Percentiles rank a stretch among this genome's conserved stretches.
These are phyloP conservation scores for Drosophila sp. DNA, from an alignment of 1,140 invertebrate species.

Conservation along the genomic window DNA sequence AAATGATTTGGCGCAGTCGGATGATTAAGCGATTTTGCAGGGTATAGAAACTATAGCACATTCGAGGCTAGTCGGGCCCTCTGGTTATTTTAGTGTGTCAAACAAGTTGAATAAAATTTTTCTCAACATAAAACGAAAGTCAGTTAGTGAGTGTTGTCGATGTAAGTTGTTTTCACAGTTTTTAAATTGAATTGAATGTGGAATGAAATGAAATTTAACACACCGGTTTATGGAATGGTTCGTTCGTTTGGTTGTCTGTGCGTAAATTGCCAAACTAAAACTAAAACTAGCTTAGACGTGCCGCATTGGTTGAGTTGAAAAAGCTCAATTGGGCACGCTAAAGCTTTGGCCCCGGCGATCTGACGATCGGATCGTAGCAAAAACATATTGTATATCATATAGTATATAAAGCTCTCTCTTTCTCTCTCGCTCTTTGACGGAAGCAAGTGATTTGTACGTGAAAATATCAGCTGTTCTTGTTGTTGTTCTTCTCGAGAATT, in stretches of 20 bases:
- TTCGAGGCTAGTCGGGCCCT: neutral
- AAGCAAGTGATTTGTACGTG: conserved; percentile 17
- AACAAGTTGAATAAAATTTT: conserved; percentile 10
- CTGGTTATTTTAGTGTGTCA: neutral
- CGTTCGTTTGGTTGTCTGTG: conserved; percentile 36
- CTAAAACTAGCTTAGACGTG: conserved; percentile 49
- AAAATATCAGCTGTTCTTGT: conserved; percentile 34
- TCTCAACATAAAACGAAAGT: neutral
- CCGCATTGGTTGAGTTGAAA: conserved; percentile 16
- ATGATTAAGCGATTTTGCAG: neutral
- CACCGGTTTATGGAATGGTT: conserved; percentile 34
- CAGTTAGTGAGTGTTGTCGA: neutral
- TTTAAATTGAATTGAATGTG: neutral
- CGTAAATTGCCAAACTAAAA: conserved; percentile 58
- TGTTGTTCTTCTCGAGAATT: conserved; percentile 31
- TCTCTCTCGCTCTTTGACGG: conserved; percentile 22
- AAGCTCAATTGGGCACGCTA: conserved; percentile 17
- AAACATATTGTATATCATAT: neutral
- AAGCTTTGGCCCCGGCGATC: conserved; percentile 26
- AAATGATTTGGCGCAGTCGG: too few relatives aligned
- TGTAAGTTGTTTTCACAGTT: neutral
- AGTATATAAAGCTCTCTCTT: conserved; percentile 1
- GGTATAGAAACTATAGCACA: neutral
- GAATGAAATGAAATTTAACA: conserved; percentile 8
- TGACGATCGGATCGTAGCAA: conserved; percentile 22